These are phyloP conservation scores for Loripinus fragilis DNA, from an alignment of 2,888 invertebrate species.

Conservation along the genomic window DNA sequence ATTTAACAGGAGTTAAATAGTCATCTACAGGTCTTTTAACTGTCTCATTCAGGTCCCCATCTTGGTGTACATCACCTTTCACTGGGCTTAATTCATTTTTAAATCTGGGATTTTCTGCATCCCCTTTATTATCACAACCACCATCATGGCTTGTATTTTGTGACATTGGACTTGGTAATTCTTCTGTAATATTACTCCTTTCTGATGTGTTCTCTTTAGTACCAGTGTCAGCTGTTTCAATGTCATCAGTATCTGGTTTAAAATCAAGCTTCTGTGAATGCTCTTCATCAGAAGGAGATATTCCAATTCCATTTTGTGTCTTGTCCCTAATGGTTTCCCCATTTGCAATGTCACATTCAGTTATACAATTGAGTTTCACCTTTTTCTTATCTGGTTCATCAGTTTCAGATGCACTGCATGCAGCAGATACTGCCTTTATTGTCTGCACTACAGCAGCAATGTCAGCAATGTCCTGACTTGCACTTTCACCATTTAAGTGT, in stretches of 20 bases:
- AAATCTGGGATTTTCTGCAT: not conserved
- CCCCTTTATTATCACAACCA: not conserved
- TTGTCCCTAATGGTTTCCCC: not conserved
- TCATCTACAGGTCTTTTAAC: not conserved
- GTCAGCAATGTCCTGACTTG: not conserved
- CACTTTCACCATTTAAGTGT: conserved; percentile 3
- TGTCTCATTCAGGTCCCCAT: conserved; percentile 7
- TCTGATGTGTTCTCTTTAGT: no score
- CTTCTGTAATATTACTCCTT: no score
- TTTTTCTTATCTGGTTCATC: not conserved
- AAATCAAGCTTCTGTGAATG: no score
- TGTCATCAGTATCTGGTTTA: no score
- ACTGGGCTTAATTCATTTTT: conserved; percentile 6
- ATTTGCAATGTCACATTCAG: not conserved
- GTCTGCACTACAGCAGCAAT: not conserved
- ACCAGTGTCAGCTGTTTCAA: no score
- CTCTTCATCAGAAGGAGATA: no score
- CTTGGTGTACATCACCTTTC: conserved; percentile 12
- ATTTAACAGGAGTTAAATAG: conserved; percentile 9
- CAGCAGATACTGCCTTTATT: conserved; percentile 9
- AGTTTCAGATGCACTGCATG: not conserved
- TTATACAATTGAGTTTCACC: not conserved
- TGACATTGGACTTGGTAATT: no score
- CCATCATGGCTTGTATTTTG: no score
- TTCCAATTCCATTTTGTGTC: not conserved